Conservation (phyloP, 2,888 invertebrate genomes). For the Conistra vaccinii region DNA sequence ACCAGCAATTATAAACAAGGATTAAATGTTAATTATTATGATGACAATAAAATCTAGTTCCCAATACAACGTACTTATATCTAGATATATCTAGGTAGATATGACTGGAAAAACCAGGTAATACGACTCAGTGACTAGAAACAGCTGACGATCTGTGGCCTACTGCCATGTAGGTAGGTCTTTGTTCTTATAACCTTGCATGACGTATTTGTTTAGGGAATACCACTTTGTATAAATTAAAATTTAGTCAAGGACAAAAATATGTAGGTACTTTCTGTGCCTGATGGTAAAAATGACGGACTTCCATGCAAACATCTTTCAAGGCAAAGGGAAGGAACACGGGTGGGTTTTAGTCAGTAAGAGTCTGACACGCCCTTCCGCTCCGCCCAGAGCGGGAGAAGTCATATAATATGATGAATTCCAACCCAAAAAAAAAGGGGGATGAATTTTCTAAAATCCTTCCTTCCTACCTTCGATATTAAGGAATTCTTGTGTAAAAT, state of each 20-base stretch:
- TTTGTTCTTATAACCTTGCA: constrained; percentile 39
- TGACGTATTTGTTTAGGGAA: neutral
- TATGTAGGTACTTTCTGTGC: neutral
- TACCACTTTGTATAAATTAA: neutral
- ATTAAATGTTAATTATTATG: neutral
- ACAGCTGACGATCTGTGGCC: constrained; percentile 22
- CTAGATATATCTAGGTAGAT: neutral
- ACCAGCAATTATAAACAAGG: too few relatives aligned
- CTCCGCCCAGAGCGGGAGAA: too few relatives aligned
- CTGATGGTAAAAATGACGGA: neutral
- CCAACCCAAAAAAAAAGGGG: too few relatives aligned
- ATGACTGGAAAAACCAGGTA: constrained; percentile 34
- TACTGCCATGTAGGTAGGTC: constrained; percentile 34
- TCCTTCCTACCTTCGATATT: neutral
- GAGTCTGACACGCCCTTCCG: too few relatives aligned
- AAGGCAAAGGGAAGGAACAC: too few relatives aligned
- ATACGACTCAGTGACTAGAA: neutral
- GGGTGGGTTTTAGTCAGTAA: too few relatives aligned
- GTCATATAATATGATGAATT: too few relatives aligned
- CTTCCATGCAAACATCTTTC: neutral
- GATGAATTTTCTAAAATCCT: neutral
- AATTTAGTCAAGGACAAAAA: neutral
- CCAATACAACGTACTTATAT: neutral
- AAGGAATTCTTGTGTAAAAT: neutral
- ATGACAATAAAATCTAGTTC: neutral